phyloP scores from a whole-genome alignment of 2,797 vertebrate species.

The Epinephelus awoara region DNA sequence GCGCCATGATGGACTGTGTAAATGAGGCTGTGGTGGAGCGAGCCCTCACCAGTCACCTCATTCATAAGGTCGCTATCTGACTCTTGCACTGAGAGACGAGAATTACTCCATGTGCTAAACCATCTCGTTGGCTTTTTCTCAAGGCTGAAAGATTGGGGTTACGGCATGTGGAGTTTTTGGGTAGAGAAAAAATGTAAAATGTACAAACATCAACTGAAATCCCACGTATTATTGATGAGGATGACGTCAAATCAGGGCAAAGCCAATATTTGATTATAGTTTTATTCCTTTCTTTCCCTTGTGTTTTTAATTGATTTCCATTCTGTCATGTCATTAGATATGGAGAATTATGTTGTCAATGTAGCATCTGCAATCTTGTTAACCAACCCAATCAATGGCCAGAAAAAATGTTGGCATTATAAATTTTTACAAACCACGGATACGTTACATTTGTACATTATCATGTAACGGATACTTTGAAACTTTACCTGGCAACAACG shows the following conservation, averaged over 20 bases:
- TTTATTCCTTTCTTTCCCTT: background rate
- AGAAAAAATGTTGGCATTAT: no score
- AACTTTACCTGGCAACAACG: no score
- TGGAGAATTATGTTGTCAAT: background rate
- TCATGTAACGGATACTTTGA: no score
- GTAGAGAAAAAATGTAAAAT: background rate
- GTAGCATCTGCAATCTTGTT: background rate
- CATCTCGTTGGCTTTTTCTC: constrained; percentile 34
- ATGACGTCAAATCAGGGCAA: background rate
- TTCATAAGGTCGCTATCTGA: constrained; percentile 79
- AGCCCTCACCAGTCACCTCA: constrained; percentile 80
- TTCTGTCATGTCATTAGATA: background rate
- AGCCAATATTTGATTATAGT: background rate
- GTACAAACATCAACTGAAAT: background rate
- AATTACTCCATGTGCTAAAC: constrained; percentile 67
- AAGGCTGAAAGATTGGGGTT: constrained; percentile 21
- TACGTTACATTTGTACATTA: no score
- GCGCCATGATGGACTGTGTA: constrained; percentile 67
- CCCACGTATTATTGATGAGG: background rate
- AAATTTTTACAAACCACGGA: no score
- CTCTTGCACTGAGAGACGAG: constrained; percentile 65
- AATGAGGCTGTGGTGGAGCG: constrained; percentile 59
- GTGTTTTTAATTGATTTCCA: background rate
- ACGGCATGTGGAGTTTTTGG: constrained; percentile 19
- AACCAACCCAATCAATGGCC: no score